Conservation (phyloP, 1,140 invertebrate genomes). For the Leucophenga varia region DNA sequence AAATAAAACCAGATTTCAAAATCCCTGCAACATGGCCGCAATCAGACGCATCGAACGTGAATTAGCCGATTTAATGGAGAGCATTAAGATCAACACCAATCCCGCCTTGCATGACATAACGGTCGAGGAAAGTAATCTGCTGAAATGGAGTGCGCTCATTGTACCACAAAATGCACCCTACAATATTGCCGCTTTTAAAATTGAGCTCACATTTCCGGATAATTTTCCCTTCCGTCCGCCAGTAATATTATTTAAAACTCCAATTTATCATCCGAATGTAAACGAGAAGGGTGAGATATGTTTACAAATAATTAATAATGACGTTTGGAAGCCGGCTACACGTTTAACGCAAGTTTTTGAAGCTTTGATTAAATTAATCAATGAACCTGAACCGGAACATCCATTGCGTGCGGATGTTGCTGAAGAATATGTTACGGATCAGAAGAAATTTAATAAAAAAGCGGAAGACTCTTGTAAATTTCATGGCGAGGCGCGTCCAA, state of each 20-base stretch:
- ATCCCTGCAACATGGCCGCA: too few relatives aligned
- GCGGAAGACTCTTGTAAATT: constrained; percentile 99
- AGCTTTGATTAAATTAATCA: constrained; percentile 91
- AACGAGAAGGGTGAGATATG: constrained; percentile 99
- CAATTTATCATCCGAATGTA: constrained; percentile 99
- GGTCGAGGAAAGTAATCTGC: constrained; percentile 88
- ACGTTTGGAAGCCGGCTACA: constrained; percentile 99
- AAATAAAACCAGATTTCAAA: too few relatives aligned
- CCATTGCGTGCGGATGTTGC: constrained; percentile 93
- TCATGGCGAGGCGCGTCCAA: constrained; percentile 91
- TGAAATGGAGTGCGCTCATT: constrained; percentile 90
- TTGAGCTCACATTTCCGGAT: constrained; percentile 96
- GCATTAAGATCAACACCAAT: constrained; percentile 71
- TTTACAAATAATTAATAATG: constrained; percentile 93
- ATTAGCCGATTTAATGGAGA: constrained; percentile 79
- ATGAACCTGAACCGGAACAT: constrained; percentile 98
- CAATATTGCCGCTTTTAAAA: constrained; percentile 97
- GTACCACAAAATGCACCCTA: constrained; percentile 95
- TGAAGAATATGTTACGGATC: constrained; percentile 94
- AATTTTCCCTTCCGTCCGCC: constrained; percentile 99
- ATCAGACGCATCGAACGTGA: too few relatives aligned
- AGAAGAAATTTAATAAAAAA: constrained; percentile 96
- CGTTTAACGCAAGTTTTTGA: constrained; percentile 99
- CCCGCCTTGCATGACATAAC: constrained; percentile 89
- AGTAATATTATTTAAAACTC: constrained; percentile 97